Base-by-base conservation (phyloP, 2,113 vertebrate genomes). In the Pagrus major region DNA sequence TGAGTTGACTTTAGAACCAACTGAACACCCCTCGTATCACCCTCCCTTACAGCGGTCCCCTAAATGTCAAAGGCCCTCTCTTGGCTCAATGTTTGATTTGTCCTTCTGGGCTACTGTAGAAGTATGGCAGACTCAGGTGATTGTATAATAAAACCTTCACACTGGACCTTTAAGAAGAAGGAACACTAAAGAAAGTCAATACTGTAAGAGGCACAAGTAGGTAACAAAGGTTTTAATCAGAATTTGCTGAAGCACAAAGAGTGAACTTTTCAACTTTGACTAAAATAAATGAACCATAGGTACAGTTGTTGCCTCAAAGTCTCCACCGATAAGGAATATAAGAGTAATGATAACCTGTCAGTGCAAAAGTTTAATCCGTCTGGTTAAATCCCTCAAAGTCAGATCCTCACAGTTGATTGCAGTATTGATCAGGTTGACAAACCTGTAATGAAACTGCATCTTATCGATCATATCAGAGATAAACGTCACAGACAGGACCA, bases 341-440 rank as follows among this genome's bases (percentile, higher is more conserved):
- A 31, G 25, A 42, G 25, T 14, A 56, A 59, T 21, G 23, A 49
- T 31, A 44, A 42, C 4, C 41, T 31, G 31, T 70, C 1, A 16
- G 21, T 27, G 33, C 35, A 35, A 55, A 68, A 33, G 23, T 72
- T 49, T 60, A 37, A 5, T 12, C 35, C 42, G 27, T 33, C 39
- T 37, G 27, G 51, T 44, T 9, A 70, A 82, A 41, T n/a, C 37
- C 12, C 35, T 56, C 49, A 64, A 16, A 56, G 27, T n/a, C 41
- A 58, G 9, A 41, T 37, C 18, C 49, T 56, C 21, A n/a, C 51
- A 35, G 31, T 27, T 0, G 3, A 70, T 27, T 20, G 12, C 5
- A 37, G 39, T 42, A n/a, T 37, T 54, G 58, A 80, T 68, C 63
- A 15, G 27, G 55, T 58, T 63, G 39, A 29, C 10, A 61, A 83